Evolutionary conservation across 2,113 vertebrate species (phyloP), one percentile per base, ranked within the genome.

Genomic region (Monopterus albus): DNA sequence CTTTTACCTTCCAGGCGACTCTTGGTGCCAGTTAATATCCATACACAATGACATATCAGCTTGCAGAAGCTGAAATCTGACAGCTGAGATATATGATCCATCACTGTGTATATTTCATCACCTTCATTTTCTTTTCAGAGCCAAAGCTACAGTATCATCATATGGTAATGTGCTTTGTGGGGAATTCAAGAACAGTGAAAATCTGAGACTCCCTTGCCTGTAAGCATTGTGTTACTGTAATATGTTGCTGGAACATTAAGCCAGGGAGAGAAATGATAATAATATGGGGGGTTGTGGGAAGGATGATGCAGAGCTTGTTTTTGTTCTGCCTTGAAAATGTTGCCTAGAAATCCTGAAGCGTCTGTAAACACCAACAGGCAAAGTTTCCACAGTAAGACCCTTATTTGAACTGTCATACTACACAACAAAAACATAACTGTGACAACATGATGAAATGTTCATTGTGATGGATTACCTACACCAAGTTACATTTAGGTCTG

Each of bases 41-140:
- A 6, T 25, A 5, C 1, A 13, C 17, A 20, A 39, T 25, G 9
- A 20, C 43, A 9, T 17, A 7, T 25, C 3, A 47, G 17, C n/a
- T n/a, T n/a, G n/a, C n/a, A n/a, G n/a, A n/a, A n/a, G n/a, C n/a
- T n/a, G n/a, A n/a, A n/a, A n/a, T n/a, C n/a, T n/a, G n/a, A 4
- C 28, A n/a, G n/a, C n/a, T n/a, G n/a, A 21, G 23, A 7, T 47
- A 7, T 40, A 43, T 76, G 23, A 77, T 77, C 59, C 67, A 59
- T 71, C 45, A 78, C n/a, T 35, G 42, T 15, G 29, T 40, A 28
- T 21, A 33, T 56, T 56, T 73, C 33, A 47, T 13, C 45, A 10
- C 33, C 42, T 65, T 50, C 17, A 35, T 65, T 74, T 62, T 42
- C 49, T 35, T 51, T n/a, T n/a, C n/a, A n/a, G n/a, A n/a, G 65